phyloP scores from a whole-genome alignment of 2,888 invertebrate genomes.

The Lobophora halterata region DNA sequence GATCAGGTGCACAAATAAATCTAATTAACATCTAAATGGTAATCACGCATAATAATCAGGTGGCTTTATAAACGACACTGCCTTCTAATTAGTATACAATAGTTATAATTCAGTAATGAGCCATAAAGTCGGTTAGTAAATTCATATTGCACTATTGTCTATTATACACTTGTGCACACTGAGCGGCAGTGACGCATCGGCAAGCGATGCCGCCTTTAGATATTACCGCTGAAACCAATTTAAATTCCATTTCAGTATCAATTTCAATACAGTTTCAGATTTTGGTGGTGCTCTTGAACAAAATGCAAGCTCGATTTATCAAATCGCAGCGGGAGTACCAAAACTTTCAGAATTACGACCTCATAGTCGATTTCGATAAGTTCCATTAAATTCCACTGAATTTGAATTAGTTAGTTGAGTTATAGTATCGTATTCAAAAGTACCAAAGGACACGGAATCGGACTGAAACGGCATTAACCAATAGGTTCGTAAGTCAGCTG shows the following conservation, averaged over 20 bases:
- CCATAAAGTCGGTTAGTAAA: slow-evolving; percentile 56
- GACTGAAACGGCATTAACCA: no score
- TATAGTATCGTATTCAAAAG: no score
- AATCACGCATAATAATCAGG: slow-evolving; percentile 78
- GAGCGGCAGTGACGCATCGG: slow-evolving; percentile 37
- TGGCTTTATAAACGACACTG: slow-evolving; percentile 66
- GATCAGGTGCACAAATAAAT: slow-evolving; percentile 72
- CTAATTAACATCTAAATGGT: slow-evolving; percentile 79
- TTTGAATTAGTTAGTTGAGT: no score
- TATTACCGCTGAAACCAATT: not conserved
- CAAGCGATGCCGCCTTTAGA: not conserved
- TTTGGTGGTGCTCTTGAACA: no score
- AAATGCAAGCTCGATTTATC: no score
- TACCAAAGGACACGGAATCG: no score
- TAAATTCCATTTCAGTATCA: not conserved
- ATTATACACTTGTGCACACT: slow-evolving; percentile 63
- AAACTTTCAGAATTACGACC: no score
- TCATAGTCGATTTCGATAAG: no score
- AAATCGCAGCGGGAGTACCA: no score
- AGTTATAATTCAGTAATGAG: slow-evolving; percentile 58
- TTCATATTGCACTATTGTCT: slow-evolving; percentile 44
- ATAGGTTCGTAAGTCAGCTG: no score
- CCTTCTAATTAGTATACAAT: slow-evolving; percentile 73
- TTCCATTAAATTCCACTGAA: no score
- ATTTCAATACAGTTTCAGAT: no score